A percentile compares a stretch with the other conserved stretches of the same genome.
These are phyloP conservation scores for Ephydatia muelleri DNA, from an alignment of 37 sponge, comb jelly and placozoan species.

Conservation along the genomic window DNA sequence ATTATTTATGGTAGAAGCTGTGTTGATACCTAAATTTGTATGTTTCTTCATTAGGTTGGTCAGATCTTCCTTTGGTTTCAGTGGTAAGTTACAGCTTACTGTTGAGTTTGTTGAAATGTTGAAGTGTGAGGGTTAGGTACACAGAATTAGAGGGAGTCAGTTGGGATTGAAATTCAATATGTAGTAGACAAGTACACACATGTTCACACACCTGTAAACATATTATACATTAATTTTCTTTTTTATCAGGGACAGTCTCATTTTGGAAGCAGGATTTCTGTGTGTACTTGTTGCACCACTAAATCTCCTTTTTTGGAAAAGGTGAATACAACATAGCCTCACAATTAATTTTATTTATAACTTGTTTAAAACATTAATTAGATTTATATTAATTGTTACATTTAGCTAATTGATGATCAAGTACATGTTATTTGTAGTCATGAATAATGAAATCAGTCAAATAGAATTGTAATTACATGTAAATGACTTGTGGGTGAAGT, in stretches of 20 bases:
- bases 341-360: too few relatives aligned
- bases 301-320: slow-evolving; percentile 35
- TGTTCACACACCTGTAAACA: background rate
- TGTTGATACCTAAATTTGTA: background rate
- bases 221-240: background rate
- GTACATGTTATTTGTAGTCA: too few relatives aligned
- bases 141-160: background rate
- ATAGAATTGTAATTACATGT: too few relatives aligned
- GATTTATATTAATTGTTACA: too few relatives aligned
- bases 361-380: too few relatives aligned
- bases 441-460: too few relatives aligned
- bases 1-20: background rate
- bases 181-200: background rate
- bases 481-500: too few relatives aligned
- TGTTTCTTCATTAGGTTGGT: slow-evolving; percentile 74
- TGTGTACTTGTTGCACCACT: slow-evolving; percentile 86
- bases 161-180: background rate
- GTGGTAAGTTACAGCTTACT: slow-evolving; percentile 69
- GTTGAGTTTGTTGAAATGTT: background rate
- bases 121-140: background rate
- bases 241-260: slow-evolving; percentile 74
- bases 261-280: slow-evolving; percentile 91
- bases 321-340: background rate
- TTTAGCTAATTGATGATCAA: too few relatives aligned
- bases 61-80: slow-evolving; percentile 97